phyloP scores from a whole-genome alignment of 92 coral and sea anemone species.

The Zoanthus solanderi region DNA sequence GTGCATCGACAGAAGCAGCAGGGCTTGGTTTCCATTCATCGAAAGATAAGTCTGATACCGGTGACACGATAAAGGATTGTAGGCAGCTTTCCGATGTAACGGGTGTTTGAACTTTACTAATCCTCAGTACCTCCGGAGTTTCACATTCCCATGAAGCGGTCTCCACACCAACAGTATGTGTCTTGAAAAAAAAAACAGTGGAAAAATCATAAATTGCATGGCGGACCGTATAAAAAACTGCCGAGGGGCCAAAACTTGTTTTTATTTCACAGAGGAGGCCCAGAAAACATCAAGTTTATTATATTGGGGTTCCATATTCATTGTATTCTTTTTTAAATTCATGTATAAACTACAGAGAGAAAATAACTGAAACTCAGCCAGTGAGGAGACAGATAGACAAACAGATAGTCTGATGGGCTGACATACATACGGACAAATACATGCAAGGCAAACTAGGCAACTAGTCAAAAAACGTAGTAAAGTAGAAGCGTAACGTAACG shows the following conservation, averaged over 20 bases:
- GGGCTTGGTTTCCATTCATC: background rate
- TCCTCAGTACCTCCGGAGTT: slow-evolving; percentile 12
- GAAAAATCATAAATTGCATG: background rate
- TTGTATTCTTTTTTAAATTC: no score
- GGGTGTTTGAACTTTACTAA: background rate
- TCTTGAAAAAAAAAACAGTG: background rate
- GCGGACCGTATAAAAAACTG: no score
- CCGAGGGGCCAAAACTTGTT: no score
- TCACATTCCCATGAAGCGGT: background rate
- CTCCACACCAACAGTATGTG: background rate
- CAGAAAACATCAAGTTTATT: no score
- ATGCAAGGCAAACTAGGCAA: background rate
- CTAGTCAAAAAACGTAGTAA: background rate
- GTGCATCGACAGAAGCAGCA: background rate
- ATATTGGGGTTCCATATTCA: no score
- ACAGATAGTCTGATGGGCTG: no score
- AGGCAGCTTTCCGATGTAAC: slow-evolving; percentile 1
- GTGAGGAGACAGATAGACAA: no score
- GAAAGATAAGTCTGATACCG: background rate
- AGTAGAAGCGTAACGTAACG: no score
- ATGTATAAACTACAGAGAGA: background rate
- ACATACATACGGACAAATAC: background rate
- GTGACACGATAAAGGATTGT: background rate
- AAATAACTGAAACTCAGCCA: background rate
- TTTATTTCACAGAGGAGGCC: no score